Evolutionary conservation across 30 jellyfish, hydroid and myxozoan species (phyloP).

Genomic region (Pseudorhiza aurosa): DNA sequence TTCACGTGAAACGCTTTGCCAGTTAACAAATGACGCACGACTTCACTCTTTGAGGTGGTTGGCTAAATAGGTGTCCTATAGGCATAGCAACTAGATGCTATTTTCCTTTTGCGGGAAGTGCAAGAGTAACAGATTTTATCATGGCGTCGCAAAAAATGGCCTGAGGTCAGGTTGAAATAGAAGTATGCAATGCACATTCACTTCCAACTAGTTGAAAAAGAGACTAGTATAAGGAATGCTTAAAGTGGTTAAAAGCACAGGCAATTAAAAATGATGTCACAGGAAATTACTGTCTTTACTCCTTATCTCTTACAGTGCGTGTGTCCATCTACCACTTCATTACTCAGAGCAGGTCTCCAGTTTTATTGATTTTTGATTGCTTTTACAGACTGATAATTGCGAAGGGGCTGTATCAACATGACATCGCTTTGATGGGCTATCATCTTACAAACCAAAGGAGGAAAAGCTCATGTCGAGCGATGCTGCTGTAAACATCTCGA

Average conservation of each 20-base stretch:
- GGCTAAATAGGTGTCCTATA: conserved; percentile 54
- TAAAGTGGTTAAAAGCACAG: conserved; percentile 33
- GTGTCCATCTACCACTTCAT: conserved; percentile 58
- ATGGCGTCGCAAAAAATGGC: conserved; percentile 48
- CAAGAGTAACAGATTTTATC: conserved; percentile 23
- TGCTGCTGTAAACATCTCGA: too few relatives aligned
- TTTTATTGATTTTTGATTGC: conserved; percentile 48
- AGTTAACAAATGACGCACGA: too few relatives aligned
- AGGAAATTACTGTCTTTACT: conserved; percentile 60
- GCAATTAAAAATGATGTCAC: conserved; percentile 33
- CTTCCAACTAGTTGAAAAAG: neutral
- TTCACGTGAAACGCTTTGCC: too few relatives aligned
- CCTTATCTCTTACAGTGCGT: conserved; percentile 39
- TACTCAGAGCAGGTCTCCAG: neutral
- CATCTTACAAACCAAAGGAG: too few relatives aligned
- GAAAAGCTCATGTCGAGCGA: too few relatives aligned
- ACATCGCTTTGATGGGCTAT: too few relatives aligned
- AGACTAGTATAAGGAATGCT: neutral
- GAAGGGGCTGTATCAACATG: neutral
- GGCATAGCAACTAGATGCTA: neutral
- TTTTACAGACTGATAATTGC: conserved; percentile 2
- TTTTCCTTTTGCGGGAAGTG: conserved; percentile 58
- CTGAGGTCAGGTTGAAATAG: conserved; percentile 6
- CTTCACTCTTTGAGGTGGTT: too few relatives aligned
- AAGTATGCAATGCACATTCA: conserved; percentile 4